These are phyloP conservation scores for Pachyrhynchus sulphureomaculatus DNA, from an alignment of 1,140 invertebrate genomes.

Conservation along the genomic window DNA sequence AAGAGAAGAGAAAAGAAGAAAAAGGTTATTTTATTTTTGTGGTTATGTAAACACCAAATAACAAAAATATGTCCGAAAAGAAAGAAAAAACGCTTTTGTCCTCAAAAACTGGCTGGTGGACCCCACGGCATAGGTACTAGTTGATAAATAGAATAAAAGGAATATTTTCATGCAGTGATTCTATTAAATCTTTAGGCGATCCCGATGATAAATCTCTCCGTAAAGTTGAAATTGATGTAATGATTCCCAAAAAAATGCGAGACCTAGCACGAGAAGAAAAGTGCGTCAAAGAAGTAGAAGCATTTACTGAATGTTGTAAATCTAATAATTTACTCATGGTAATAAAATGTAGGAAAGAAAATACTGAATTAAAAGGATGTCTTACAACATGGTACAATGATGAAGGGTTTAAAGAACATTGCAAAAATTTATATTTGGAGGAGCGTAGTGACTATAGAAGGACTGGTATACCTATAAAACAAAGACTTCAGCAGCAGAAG, in stretches of 20 bases:
- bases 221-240: constrained; percentile 80
- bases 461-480: constrained; percentile 68
- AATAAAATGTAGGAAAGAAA: constrained; percentile 72
- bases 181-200: constrained; percentile 66
- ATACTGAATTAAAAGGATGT: constrained; percentile 68
- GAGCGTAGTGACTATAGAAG: constrained; percentile 78
- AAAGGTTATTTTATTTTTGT: too few relatives aligned
- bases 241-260: constrained; percentile 84
- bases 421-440: constrained; percentile 76
- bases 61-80: not conserved
- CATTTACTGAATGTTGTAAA: constrained; percentile 77
- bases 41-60: too few relatives aligned
- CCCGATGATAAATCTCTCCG: constrained; percentile 77
- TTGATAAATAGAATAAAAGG: not conserved
- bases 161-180: not conserved
- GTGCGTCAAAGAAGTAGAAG: constrained; percentile 69
- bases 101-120: constrained; percentile 19
- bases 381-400: constrained; percentile 74
- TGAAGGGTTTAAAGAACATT: constrained; percentile 70
- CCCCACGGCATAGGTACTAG: constrained; percentile 21
- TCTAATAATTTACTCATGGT: constrained; percentile 68
- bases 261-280: constrained; percentile 75
- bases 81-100: not conserved
- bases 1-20: too few relatives aligned
- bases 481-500: constrained; percentile 44